These are phyloP conservation scores for Salminus brasiliensis DNA, from an alignment of 2,113 vertebrate species.

Conservation along the genomic window DNA sequence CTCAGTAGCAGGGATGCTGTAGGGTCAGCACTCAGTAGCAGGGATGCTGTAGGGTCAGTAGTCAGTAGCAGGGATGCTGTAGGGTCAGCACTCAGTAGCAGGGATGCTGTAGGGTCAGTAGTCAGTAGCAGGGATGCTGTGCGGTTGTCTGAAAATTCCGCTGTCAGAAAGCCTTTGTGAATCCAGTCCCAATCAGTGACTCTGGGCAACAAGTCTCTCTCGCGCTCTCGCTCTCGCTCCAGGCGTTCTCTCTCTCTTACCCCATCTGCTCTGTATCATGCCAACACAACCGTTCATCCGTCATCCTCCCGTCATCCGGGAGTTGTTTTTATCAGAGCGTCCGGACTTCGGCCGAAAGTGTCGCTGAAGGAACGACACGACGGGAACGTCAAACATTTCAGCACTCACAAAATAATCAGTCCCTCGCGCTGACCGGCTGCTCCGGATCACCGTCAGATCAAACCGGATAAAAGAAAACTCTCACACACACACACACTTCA, in stretches of 20 bases:
- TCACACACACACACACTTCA: too few relatives aligned
- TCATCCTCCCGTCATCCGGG: conserved; percentile 11
- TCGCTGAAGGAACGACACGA: not conserved
- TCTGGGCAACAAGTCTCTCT: conserved; percentile 48
- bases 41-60: too few relatives aligned
- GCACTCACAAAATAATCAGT: too few relatives aligned
- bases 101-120: too few relatives aligned
- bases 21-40: too few relatives aligned
- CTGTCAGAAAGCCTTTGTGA: not conserved
- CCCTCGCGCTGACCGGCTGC: too few relatives aligned
- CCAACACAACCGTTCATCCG: conserved; percentile 21
- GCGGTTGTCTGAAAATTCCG: not conserved
- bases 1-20: too few relatives aligned
- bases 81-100: too few relatives aligned
- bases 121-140: too few relatives aligned
- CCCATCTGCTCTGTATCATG: conserved; percentile 47
- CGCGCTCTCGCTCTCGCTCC: conserved; percentile 19
- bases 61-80: too few relatives aligned
- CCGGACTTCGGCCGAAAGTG: not conserved
- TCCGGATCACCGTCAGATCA: not conserved
- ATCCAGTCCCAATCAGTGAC: conserved; percentile 30
- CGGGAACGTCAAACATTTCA: not conserved
- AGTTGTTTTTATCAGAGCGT: not conserved
- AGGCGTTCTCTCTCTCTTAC: conserved; percentile 1
- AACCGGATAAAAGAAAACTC: not conserved